Evolutionary conservation across 2,797 vertebrate genomes (phyloP), one percentile per base, ranked within the genome.

Genomic region (Telmatherina bonti): DNA sequence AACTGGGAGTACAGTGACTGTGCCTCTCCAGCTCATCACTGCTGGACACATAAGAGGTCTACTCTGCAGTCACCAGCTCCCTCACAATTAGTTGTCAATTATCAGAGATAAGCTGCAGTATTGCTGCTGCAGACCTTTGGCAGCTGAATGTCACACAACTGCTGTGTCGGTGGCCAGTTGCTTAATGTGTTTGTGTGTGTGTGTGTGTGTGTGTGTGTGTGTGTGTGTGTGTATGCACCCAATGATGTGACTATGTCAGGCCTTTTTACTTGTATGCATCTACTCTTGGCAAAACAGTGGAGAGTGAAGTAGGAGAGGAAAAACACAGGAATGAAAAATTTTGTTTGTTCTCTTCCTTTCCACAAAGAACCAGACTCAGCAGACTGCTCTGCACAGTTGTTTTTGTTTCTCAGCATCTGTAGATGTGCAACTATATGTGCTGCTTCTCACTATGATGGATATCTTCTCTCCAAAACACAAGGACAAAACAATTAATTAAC

Each of bases 11-110:
- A 64, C 78, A 72, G 54, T 47, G 60, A 56, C 31, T 77, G 24
- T 63, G 64, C 70, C 51, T 16, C 11, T 61, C 70, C 55, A 60
- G 56, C 72, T 84, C 81, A 77, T 86, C 84, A 73, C 79, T 74
- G 61, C 56, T 43, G 67, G 76, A 62, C 57, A 67, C 52, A 56
- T 67, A 29, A 56, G 47, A 65, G 70, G 63, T 67, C 78, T 51
- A 15, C 70, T 51, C 71, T 78, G 64, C 67, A 79, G 70, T 67
- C 83, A 72, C 77, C 79, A 60, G 63, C 81, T 82, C 76, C 54
- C 51, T 55, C 1, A 18, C 74, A 91, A 85, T 85, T 83, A 88
- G 67, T 83, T 71, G 73, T 85, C 84, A 88, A 80, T 92, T 84
- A 90, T 86, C 79, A 65, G 70, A 85, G 86, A 87, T 79, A 64